These are phyloP conservation scores for Ispidina lecontei DNA, from an alignment of 2,797 vertebrate species.

Conservation along the genomic window DNA sequence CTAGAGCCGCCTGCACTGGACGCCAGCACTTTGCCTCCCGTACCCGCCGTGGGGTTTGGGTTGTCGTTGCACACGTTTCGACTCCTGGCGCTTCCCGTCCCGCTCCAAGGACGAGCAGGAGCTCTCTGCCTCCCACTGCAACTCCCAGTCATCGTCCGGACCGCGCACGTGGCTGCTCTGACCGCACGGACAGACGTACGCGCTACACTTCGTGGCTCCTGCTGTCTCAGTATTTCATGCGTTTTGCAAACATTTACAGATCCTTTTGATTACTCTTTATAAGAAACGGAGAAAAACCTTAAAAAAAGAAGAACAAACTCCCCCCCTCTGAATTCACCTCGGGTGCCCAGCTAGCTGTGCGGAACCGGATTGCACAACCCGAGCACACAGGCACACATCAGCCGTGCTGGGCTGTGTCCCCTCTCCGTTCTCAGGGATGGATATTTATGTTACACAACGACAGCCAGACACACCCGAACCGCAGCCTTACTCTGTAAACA, in stretches of 20 bases:
- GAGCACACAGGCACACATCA: conserved; percentile 87
- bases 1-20: conserved; percentile 79
- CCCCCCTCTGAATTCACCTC: conserved; percentile 75
- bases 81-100: background rate
- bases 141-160: conserved; percentile 36
- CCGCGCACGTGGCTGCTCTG: conserved; percentile 9
- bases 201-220: conserved; percentile 24
- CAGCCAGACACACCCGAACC: conserved; percentile 82
- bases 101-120: background rate
- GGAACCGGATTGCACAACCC: conserved; percentile 87
- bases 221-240: conserved; percentile 48
- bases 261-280: conserved; percentile 42
- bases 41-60: conserved; percentile 51
- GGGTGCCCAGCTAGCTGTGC: conserved; percentile 78
- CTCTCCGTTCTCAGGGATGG: conserved; percentile 93
- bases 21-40: conserved; percentile 81
- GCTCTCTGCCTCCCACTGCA: conserved; percentile 52
- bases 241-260: conserved; percentile 27
- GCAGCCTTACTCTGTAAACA: conserved; percentile 90
- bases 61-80: conserved; percentile 50
- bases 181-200: conserved; percentile 33
- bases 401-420: conserved; percentile 82
- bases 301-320: conserved; percentile 27
- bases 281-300: conserved; percentile 57
- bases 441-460: conserved; percentile 91